Evolutionary conservation across 2,888 invertebrate genomes (phyloP).

Genomic region (Malachius bipustulatus): DNA sequence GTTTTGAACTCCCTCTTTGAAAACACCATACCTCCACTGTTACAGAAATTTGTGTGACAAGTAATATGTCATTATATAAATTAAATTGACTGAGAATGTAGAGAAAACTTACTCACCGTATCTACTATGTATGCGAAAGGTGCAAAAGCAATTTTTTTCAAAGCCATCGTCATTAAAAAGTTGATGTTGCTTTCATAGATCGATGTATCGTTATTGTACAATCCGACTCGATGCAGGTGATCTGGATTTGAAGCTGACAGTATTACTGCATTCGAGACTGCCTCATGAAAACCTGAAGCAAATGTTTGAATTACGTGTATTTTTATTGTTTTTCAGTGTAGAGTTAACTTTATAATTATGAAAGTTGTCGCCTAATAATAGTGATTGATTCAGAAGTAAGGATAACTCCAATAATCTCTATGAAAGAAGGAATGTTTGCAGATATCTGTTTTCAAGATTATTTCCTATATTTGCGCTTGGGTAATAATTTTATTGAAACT

Average conservation of each 20-base stretch:
- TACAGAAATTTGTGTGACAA: constrained; percentile 3
- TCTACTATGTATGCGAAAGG: constrained; percentile 74
- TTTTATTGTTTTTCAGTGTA: too few species aligned
- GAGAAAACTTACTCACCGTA: constrained; percentile 42
- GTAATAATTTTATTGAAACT: too few species aligned
- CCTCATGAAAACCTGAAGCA: constrained; percentile 69
- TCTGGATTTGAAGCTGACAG: constrained; percentile 65
- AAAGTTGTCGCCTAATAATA: too few species aligned
- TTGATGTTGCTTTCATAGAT: constrained; percentile 63
- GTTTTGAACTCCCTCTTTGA: constrained; percentile 56
- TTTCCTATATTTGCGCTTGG: too few species aligned
- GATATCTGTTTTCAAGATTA: too few species aligned
- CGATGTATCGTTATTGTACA: constrained; percentile 53
- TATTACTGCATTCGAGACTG: constrained; percentile 67
- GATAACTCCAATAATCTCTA: too few species aligned
- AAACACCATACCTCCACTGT: constrained; percentile 73
- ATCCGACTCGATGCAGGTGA: constrained; percentile 61
- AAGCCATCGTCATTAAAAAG: constrained; percentile 64
- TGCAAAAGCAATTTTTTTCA: constrained; percentile 65
- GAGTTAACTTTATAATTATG: too few species aligned
- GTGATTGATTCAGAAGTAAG: too few species aligned
- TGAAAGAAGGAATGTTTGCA: too few species aligned
- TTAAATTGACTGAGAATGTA: too few species aligned
- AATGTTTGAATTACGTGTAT: too few species aligned
- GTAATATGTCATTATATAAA: not conserved